Evolutionary conservation across 2,113 vertebrate genomes (phyloP).

Genomic region (Ophiodon elongatus): DNA sequence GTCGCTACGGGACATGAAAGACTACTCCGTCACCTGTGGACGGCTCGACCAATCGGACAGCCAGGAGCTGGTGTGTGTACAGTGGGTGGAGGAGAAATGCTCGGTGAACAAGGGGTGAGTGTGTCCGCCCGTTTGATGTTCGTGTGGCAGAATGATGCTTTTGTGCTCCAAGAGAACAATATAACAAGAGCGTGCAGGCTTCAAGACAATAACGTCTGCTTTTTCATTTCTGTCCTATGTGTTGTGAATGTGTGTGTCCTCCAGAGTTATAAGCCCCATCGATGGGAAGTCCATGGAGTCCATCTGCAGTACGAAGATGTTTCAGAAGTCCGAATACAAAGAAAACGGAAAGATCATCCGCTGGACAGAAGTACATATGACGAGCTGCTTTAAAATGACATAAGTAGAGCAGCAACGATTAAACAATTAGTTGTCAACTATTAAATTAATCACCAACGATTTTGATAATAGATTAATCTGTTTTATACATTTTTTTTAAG

Average conservation of each 20-base stretch:
- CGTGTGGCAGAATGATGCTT: neutral
- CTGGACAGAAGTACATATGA: conserved; percentile 92
- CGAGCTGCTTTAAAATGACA: neutral
- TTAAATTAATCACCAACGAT: neutral
- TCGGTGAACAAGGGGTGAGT: conserved; percentile 94
- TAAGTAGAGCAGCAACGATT: neutral
- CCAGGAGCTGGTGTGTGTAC: conserved; percentile 95
- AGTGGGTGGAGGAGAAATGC: conserved; percentile 96
- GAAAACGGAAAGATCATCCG: conserved; percentile 97
- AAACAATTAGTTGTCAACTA: neutral
- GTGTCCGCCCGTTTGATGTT: conserved; percentile 40
- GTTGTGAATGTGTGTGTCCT: conserved; percentile 19
- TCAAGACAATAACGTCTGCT: neutral
- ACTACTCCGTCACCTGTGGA: conserved; percentile 95
- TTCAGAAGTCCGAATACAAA: conserved; percentile 97
- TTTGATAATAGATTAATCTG: neutral
- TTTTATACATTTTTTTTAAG: neutral
- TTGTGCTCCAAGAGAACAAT: conserved; percentile 25
- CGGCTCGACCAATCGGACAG: conserved; percentile 92
- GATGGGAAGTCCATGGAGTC: conserved; percentile 99
- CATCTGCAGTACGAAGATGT: conserved; percentile 94
- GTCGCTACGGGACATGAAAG: conserved; percentile 96
- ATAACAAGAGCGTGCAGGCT: neutral
- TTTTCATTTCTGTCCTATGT: neutral
- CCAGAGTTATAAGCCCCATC: conserved; percentile 94